A percentile compares a stretch with the other conserved stretches of the same genome.
These are phyloP conservation scores for Apamea sordens DNA, from an alignment of 2,888 invertebrate species.

Conservation along the genomic window DNA sequence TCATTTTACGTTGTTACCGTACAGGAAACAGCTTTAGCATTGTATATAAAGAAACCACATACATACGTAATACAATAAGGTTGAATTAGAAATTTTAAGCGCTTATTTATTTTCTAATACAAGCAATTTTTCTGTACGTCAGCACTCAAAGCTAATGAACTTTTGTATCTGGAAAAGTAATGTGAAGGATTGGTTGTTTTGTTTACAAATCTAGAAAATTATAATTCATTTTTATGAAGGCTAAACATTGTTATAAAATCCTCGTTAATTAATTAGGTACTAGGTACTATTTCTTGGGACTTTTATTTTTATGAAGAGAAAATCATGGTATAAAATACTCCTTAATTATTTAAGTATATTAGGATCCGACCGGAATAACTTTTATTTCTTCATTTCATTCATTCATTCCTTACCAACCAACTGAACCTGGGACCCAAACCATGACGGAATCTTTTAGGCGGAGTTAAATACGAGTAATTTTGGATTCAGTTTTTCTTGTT, in stretches of 20 bases:
- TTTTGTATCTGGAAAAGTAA: not conserved
- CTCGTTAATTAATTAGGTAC: not conserved
- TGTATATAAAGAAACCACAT: conserved; percentile 34
- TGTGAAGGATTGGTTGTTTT: not conserved
- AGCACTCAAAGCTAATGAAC: not conserved
- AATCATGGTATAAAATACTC: too few relatives aligned
- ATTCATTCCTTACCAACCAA: not conserved
- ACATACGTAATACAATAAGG: conserved; percentile 34
- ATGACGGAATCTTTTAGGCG: not conserved
- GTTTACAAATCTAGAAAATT: conserved; percentile 1
- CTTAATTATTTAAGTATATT: too few relatives aligned
- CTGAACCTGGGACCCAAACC: not conserved
- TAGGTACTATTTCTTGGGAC: not conserved
- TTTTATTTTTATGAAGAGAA: too few relatives aligned
- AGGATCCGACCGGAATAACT: too few relatives aligned
- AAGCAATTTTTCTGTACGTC: not conserved
- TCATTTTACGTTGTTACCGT: conserved; percentile 34
- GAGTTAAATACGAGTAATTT: not conserved
- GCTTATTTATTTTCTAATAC: conserved; percentile 23
- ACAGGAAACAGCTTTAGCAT: conserved; percentile 2
- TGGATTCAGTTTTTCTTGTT: not conserved
- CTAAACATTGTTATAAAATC: not conserved
- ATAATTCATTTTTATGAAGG: not conserved
- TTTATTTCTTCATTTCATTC: not conserved
- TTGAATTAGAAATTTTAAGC: conserved; percentile 26